A percentile compares a stretch with the other conserved stretches of the same genome.
These are phyloP conservation scores for Oryzias dopingdopingensis DNA, from an alignment of 2,797 vertebrate genomes.

Conservation along the genomic window DNA sequence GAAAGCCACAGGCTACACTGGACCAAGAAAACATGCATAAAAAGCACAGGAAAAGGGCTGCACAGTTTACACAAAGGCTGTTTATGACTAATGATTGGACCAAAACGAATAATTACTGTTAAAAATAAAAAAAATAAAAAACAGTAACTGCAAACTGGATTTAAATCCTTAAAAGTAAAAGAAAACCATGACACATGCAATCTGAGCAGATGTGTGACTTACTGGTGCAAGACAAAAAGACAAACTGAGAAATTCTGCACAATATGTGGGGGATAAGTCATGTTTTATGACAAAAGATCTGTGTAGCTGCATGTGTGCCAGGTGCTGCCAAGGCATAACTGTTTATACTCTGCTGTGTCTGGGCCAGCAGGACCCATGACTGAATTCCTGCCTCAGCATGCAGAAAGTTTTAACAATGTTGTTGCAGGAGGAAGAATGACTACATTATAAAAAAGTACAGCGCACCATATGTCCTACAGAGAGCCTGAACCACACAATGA, in stretches of 20 bases:
- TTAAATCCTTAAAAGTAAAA: too few species aligned
- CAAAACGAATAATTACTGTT: too few species aligned
- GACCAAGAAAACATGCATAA: conserved; percentile 48
- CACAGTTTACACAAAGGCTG: neutral
- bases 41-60: conserved; percentile 15
- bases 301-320: conserved; percentile 15
- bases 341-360: conserved; percentile 68
- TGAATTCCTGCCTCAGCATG: conserved; percentile 71
- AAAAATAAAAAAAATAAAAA: too few species aligned
- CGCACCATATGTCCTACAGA: conserved; percentile 52
- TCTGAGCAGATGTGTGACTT: too few species aligned
- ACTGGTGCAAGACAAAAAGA: neutral
- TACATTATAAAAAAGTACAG: conserved; percentile 66
- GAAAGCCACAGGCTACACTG: conserved; percentile 45
- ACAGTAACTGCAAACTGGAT: too few species aligned
- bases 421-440: conserved; percentile 66
- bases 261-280: conserved; percentile 1
- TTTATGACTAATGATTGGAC: too few species aligned
- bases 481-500: conserved; percentile 51
- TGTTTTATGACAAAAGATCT: conserved; percentile 21
- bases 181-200: too few species aligned
- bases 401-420: conserved; percentile 66
- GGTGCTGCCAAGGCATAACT: conserved; percentile 45
- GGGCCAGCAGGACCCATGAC: conserved; percentile 56
- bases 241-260: neutral